Evolutionary conservation across 2,113 vertebrate species (phyloP).

Genomic region (Copsychus sechellarum): DNA sequence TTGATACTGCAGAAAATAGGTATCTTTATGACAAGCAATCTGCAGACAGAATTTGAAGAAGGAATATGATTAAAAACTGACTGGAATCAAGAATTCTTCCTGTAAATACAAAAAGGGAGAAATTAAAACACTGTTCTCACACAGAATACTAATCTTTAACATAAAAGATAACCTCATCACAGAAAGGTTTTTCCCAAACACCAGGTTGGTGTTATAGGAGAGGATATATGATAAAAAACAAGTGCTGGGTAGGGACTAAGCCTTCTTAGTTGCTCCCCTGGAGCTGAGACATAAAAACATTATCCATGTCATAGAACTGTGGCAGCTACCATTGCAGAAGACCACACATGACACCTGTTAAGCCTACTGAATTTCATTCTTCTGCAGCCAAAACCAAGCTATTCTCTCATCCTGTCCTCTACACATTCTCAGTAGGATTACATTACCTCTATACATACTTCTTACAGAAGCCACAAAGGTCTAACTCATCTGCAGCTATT

Average conservation of each 20-base stretch:
- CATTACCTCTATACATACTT: background rate
- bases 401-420: background rate
- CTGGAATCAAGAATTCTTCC: background rate
- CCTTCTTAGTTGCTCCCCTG: background rate
- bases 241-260: background rate
- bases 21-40: background rate
- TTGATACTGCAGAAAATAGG: background rate
- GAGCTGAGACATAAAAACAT: background rate
- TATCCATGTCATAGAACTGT: background rate
- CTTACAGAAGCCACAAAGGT: background rate
- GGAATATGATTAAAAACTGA: background rate
- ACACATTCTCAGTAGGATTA: background rate
- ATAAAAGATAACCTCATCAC: background rate
- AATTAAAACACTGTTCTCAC: background rate
- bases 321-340: background rate
- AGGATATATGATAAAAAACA: background rate
- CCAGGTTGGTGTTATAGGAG: background rate
- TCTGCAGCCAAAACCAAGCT: background rate
- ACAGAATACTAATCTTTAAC: background rate
- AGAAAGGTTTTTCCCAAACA: background rate
- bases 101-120: background rate
- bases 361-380: background rate
- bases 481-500: background rate
- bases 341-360: rapidly evolving
- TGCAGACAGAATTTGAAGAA: background rate